Conservation (phyloP, 1,140 invertebrate species). For the Heliconius congener region DNA sequence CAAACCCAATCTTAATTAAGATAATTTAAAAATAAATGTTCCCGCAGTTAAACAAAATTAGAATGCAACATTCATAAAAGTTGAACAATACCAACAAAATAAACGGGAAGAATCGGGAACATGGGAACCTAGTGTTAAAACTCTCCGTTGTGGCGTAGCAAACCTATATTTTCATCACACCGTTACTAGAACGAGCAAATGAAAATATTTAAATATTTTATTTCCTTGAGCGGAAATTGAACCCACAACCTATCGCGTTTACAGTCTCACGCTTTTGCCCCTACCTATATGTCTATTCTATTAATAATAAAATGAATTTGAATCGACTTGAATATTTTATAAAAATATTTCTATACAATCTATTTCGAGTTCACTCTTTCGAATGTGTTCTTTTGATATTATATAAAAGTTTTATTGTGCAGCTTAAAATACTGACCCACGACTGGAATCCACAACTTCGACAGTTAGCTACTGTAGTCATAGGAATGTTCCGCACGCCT, state of each 20-base stretch:
- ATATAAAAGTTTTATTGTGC: constrained; percentile 2
- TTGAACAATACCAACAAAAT: constrained; percentile 40
- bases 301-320: too few relatives aligned
- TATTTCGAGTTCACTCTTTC: not conserved
- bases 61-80: too few relatives aligned
- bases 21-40: not conserved
- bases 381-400: not conserved
- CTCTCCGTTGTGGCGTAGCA: too few relatives aligned
- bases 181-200: too few relatives aligned
- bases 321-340: not conserved
- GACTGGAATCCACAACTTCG: constrained; percentile 45
- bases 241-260: too few relatives aligned
- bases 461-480: constrained; percentile 36
- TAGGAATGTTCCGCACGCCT: constrained; percentile 47
- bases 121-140: too few relatives aligned
- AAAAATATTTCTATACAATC: not conserved
- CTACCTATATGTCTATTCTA: too few relatives aligned
- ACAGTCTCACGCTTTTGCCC: too few relatives aligned
- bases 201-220: too few relatives aligned
- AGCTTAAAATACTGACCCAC: constrained; percentile 10
- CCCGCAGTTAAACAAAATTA: constrained; percentile 9
- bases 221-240: too few relatives aligned
- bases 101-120: constrained; percentile 18
- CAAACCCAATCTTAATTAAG: not conserved
- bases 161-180: too few relatives aligned